phyloP scores from a whole-genome alignment of 2,888 invertebrate genomes.

The Ecdyonurus torrentis region DNA sequence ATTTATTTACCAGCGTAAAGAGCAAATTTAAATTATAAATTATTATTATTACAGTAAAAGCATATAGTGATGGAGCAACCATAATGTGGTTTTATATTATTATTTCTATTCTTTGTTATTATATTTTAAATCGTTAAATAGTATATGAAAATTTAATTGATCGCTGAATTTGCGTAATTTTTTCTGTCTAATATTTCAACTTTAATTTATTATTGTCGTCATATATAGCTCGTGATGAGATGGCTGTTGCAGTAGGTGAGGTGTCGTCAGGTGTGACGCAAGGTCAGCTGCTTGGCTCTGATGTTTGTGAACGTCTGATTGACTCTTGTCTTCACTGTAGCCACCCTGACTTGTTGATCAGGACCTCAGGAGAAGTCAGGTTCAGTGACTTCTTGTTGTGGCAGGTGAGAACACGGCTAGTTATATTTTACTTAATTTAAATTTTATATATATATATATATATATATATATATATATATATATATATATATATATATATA shows the following conservation, averaged over 20 bases:
- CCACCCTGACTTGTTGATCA: conserved; percentile 73
- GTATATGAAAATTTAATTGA: conserved; percentile 4
- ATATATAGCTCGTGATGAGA: conserved; percentile 61
- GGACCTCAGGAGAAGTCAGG: conserved; percentile 92
- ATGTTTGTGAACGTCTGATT: conserved; percentile 61
- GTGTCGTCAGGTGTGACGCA: conserved; percentile 50
- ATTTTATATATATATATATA: neutral
- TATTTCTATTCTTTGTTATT: too few species aligned
- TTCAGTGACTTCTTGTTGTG: conserved; percentile 89
- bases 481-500: too few species aligned
- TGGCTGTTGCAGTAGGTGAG: conserved; percentile 49
- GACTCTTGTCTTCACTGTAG: conserved; percentile 55
- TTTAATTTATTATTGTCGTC: conserved; percentile 19
- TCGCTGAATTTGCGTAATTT: conserved; percentile 32
- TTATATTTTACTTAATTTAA: neutral
- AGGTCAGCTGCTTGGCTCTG: conserved; percentile 43
- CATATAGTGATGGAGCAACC: too few species aligned
- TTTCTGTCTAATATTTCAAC: neutral
- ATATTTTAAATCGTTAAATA: too few species aligned
- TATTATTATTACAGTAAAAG: too few species aligned
- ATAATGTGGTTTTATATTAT: too few species aligned
- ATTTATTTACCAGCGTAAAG: too few species aligned
- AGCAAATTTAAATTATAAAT: too few species aligned
- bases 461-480: neutral
- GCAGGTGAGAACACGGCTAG: conserved; percentile 47